Evolutionary conservation across 2,113 vertebrate species (phyloP), one percentile per base, ranked within the genome.

Genomic region (Azemiops feae): DNA sequence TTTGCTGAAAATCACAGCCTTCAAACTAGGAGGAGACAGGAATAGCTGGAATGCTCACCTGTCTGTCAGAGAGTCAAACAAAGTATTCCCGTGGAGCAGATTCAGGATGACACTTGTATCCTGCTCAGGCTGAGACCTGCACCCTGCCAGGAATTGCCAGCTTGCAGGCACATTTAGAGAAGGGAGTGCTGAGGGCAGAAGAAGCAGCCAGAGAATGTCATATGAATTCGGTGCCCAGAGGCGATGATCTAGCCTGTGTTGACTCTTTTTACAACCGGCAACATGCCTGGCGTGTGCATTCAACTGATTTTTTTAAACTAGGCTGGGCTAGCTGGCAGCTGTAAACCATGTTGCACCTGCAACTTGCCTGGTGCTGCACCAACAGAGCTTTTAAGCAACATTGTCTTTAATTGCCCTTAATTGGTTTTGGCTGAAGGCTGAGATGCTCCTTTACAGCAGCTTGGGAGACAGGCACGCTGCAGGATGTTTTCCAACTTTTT

Each of bases 221-320:
- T 92, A 88, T 90, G 64, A 92, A 95, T 93, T 89, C 5, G 43
- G 34, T 89, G 54, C 94, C 93, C 69, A 23, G 54, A 89, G 95
- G 92, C 91, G n/a, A 91, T 60, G 52, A 92, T 30, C 81, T 55
- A 22, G 89, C 94, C 69, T 39, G 60, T n/a, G 54, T 57, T 9
- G 85, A 60, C 91, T 91, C 86, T 86, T 91, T 91, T 93, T 89
- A 89, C 64, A 91, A 58, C 89, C 85, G 94, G 94, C 95, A 95
- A 89, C 91, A 89, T 87, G 95, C 94, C 93, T 54, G 93, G 94
- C 60, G 91, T 93, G 96, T 93, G 95, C 92, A 85, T 87, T 85
- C 34, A 93, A 90, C 90, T 57, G 92, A 87, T 88, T 91, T 58
- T 58, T 85, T 54, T 8, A 90, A 57, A 91, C 88, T 90, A 27